Evolutionary conservation across 2,797 vertebrate species (phyloP), one percentile per base, ranked within the genome.

Genomic region (Xenopus petersii): DNA sequence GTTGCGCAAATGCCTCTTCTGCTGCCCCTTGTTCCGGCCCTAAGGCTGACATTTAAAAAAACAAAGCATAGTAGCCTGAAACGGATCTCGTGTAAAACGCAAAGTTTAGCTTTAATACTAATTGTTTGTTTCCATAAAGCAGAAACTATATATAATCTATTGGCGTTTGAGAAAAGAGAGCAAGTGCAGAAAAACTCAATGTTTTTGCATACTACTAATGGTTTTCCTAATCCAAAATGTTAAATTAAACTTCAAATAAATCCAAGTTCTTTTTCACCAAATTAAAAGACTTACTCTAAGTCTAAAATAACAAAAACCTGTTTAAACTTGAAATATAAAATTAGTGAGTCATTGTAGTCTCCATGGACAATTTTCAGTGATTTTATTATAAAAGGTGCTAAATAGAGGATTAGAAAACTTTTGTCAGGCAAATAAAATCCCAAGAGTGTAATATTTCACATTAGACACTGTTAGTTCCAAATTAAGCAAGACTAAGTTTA

Each of bases 361-460:
- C 24, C 49, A 55, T 21, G 55, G 66, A 67, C 49, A 67, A 55
- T 67, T 17, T 56, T 56, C 10, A 21, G 26, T 67, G 48, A 67
- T 30, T 69, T 42, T 67, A 33, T 69, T 69, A 56, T 59, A 69
- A 69, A 46, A 69, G 42, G 67, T 69, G 67, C 58, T 69, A 69
- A 69, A 69, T 47, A 51, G 30, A 30, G 67, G 54, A 69, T 69
- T 59, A 69, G 67, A 59, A 55, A 69, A 69, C 55, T 58, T 67
- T 17, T 67, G 64, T 60, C 47, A 54, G 55, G 56, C 42, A 67
- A 48, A 61, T 47, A 49, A 16, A 60, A 55, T 68, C 60, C 33
- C 64, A 49, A 16, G 24, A 55, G 33, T 67, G 24, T 11, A 55
- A 62, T 69, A 62, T 68, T 69, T 62, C 55, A 75, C 30, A 12